Base-by-base conservation (phyloP, 2,888 invertebrate genomes). In the Drosophila nr. fundita region DNA sequence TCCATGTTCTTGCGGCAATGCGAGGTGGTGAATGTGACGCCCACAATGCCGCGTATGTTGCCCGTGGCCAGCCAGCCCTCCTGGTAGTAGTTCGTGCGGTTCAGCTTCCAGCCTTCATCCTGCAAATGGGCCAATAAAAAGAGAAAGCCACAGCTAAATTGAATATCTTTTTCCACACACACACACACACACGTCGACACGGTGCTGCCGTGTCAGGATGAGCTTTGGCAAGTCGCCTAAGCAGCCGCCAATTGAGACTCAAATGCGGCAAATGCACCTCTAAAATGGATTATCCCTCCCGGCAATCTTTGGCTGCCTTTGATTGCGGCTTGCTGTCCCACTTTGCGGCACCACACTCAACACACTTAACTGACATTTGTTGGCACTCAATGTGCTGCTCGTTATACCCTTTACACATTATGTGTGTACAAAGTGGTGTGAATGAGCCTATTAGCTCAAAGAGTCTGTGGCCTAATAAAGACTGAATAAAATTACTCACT, bases 31-130 rank as follows among this genome's bases (percentile, higher is more conserved):
- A 98, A 99, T 68, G 99, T 99, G 61, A 98, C 98, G 66, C 99
- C 99, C 66, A 99, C 98, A 84, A 99, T 96, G 49, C 99, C 98
- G 87, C 98, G 95, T 71, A 97, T 96, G 93, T 99, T 99, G 84
- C 98, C 99, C 53, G 98, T 98, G 74, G 99, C 98, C 91, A 99
- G 94, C 99, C 99, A 99, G 57, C 99, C 99, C 93, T 99, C 99
- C 94, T 98, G 98, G 92, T 98, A 98, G 93, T 98, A 99, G 94
- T 98, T 98, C 91, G 97, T 97, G 87, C 98, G 95, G 94, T 98
- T 98, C 90, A 98, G 94, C 94, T 98, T 98, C 98, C 98, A 98
- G 85, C 98, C 98, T 93, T 98, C 98, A 93, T 98, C 97, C 97
- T 98, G 94, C 21, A 93, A 45, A 45, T 45, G 15, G 24, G 21